Evolutionary conservation across 2,888 invertebrate species (phyloP).

Genomic region (Caenorhabditis panamensis): DNA sequence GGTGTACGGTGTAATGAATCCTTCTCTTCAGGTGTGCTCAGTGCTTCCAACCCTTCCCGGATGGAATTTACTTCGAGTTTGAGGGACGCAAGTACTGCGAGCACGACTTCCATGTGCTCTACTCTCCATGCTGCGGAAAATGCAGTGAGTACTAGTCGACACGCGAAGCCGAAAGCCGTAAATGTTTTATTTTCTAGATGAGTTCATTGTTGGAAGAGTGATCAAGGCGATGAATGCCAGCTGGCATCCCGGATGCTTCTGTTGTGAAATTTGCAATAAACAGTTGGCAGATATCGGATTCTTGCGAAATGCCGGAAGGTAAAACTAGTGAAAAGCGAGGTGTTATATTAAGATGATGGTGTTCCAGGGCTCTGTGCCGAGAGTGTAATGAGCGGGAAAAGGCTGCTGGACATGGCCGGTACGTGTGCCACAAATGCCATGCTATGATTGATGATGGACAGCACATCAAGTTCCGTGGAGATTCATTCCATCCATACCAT

Average conservation of each 20-base stretch:
- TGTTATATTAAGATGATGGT: not conserved
- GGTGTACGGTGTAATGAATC: not conserved
- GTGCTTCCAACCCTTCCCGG: conserved; percentile 97
- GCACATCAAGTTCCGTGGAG: conserved; percentile 86
- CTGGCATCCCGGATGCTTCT: conserved; percentile 99
- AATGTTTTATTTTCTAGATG: conserved; percentile 82
- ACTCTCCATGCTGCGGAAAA: conserved; percentile 90
- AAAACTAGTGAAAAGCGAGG: not conserved
- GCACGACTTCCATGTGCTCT: conserved; percentile 97
- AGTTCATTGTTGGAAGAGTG: conserved; percentile 98
- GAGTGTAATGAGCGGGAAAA: conserved; percentile 97
- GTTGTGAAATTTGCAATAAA: conserved; percentile 93
- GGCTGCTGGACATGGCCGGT: conserved; percentile 94
- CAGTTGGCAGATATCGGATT: conserved; percentile 97
- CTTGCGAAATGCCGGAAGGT: conserved; percentile 87
- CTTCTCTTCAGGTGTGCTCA: conserved; percentile 89
- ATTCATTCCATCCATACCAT: conserved; percentile 99
- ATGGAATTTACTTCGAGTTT: conserved; percentile 98
- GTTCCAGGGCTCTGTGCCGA: conserved; percentile 89
- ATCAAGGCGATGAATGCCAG: conserved; percentile 99
- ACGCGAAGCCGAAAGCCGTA: conserved; percentile 25
- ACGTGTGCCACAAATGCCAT: conserved; percentile 87
- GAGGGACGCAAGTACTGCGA: conserved; percentile 99
- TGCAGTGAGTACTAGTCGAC: conserved; percentile 86
- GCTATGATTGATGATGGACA: conserved; percentile 84